Base-by-base conservation (phyloP, 2,113 vertebrate genomes). In the Nesospiza acunhae region DNA sequence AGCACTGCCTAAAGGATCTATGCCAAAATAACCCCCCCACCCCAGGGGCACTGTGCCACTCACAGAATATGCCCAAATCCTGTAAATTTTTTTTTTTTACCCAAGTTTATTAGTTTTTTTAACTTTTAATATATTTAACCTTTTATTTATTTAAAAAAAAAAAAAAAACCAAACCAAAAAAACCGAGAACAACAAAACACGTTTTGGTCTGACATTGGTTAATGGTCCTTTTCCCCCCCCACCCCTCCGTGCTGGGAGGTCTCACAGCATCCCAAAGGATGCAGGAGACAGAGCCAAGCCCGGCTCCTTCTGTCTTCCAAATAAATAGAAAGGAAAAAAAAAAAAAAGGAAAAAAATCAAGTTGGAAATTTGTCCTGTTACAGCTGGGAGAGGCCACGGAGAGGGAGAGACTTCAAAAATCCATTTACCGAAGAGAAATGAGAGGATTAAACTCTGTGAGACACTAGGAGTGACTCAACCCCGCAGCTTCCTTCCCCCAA, bases 51-150 rank as follows among this genome's bases (percentile, higher is more conserved):
- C 13, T 15, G 6, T 41, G 12, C 31, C 80, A 37, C 30, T 77
- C 55, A 84, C 47, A 91, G 35, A 91, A 49, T 3, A 35, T 46
- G 4, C 72, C 37, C 58, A 28, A 39, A 22, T 12, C 70, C 35
- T 55, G 20, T 5, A 5, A 11, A 21, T n/a, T 37, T n/a, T 26
- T 2, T 2, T 30, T 55, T 70, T 78, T 64, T 77, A 95, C 80
- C 28, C 90, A 98, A 94, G 92, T 97, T 95, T 97, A 94, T 97
- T 98, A 94, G 89, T 97, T 97, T 97, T 97, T 80, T 88, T 21
- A 96, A 93, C 84, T 96, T 97, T 97, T 96, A 97, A 97, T 98
- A 97, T 97, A 97, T 97, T 97, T 97, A 97, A 97, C 93, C 46
- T 82, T 91, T 95, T 78, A 7, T 93, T 86, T 50, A 4, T 63